Evolutionary conservation across 2,113 vertebrate species (phyloP), one percentile per base, ranked within the genome.

Genomic region (Burhinus bistriatus): DNA sequence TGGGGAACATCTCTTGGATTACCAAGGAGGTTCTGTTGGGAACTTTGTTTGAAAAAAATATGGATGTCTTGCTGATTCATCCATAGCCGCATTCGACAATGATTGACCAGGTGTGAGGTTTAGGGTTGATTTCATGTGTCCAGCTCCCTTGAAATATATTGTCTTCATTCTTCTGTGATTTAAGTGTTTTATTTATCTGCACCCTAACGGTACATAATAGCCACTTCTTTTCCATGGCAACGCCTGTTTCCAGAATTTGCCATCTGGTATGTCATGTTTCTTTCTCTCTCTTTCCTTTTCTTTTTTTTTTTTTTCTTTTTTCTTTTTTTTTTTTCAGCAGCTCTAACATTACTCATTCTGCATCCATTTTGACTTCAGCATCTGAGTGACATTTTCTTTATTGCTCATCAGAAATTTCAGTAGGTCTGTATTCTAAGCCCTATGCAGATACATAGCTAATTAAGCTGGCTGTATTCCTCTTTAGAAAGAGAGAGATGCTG

Each of bases 251-350:
- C 86, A 94, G 94, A 87, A 97, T 95, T 96, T 97, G 57, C 97
- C 97, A 97, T 98, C 96, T 98, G 97, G 84, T 97, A 75, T 97
- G 97, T 95, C 80, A 79, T 97, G 49, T 90, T 86, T 93, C 14
- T 94, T 70, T 96, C 18, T 83, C 2, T 83, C 2, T 96, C 29
- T 93, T 49, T 23, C 51, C n/a, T 72, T 36, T 12, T 2, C 7
- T 11, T 7, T 15, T 15, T 40, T 6, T 18, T 59, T 29, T 9
- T 19, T 72, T 68, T 71, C 14, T 44, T 44, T 57, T 29, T 9
- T 19, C 69, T 68, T 71, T 6, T 44, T 44, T 57, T 88, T 73
- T 51, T 36, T 32, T 29, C 73, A 88, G 71, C 88, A 96, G 38
- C 64, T 77, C 58, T 88, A 72, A 83, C 69, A 65, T 94, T 95